A percentile compares a stretch with the other conserved stretches of the same genome.
Conservation (phyloP, 2,888 invertebrate species). For the Lasioglossum vierecki region DNA sequence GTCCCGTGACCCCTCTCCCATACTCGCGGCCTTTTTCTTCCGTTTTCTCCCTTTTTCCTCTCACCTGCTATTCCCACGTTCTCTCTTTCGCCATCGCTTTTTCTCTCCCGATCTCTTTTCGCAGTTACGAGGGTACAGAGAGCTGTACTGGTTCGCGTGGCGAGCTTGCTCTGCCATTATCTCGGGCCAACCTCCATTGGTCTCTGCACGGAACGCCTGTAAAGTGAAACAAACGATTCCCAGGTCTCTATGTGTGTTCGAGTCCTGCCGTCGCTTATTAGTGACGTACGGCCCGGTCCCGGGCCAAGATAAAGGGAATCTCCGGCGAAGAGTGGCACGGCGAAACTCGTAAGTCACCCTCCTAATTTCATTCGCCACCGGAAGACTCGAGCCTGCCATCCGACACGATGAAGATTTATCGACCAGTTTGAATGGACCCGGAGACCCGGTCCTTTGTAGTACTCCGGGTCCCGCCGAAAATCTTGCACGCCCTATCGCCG, state of each 20-base stretch:
- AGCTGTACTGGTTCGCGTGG: conserved; percentile 33
- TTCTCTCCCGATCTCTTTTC: not conserved
- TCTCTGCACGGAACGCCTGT: conserved; percentile 51
- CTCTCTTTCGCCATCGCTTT: not conserved
- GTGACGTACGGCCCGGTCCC: conserved; percentile 28
- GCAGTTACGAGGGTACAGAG: not conserved
- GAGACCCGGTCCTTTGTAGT: conserved; percentile 20
- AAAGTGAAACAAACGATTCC: conserved; percentile 65
- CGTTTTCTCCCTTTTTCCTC: not conserved
- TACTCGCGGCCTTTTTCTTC: not conserved
- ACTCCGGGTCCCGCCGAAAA: conserved; percentile 33
- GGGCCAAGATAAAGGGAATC: conserved; percentile 13
- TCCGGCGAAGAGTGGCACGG: conserved; percentile 4
- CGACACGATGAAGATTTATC: conserved; percentile 59
- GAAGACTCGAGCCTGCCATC: conserved; percentile 45
- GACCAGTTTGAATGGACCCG: conserved; percentile 36
- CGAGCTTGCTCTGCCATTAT: conserved; percentile 58
- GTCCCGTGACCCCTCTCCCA: conserved; percentile 35
- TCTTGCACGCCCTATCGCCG: conserved; percentile 32
- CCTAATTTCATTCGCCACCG: conserved; percentile 60
- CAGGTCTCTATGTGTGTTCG: conserved; percentile 16
- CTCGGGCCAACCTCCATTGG: conserved; percentile 43
- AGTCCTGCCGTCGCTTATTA: conserved; percentile 5
- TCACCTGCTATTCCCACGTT: too few species aligned
- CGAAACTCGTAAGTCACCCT: conserved; percentile 58